Evolutionary conservation across 2,888 invertebrate species (phyloP), one percentile per base, ranked within the genome.

Genomic region (Ashinkailepas kermadecensis): DNA sequence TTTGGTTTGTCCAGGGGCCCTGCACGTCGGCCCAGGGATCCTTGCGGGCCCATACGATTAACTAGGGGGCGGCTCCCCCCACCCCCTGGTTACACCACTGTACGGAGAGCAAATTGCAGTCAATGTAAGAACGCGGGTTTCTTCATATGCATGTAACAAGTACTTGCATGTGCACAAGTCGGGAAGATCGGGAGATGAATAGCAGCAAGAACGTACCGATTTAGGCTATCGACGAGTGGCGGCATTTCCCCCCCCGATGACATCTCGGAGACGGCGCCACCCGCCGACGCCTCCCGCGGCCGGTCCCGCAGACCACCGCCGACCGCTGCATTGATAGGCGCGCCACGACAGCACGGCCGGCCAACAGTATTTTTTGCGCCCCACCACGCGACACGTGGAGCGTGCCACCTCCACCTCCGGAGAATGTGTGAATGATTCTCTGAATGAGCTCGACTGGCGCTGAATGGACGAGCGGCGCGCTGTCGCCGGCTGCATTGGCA

Each of bases 401-500:
- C 62, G 18, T 18, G 62, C 13, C 62, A 7, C 62, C 62, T 15
- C 62, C 64, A 21, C n/a, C 64, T 64, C n/a, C n/a, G 9, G 64
- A 70, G 70, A 39, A 39, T 39, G 39, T 39, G 70, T 39, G 70
- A 70, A 70, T 10, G 70, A 39, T 23, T 70, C 70, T 25, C 70
- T 39, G 70, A 70, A 39, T 70, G 70, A 39, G 39, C 70, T 39
- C 25, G 70, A 15, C 62, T 15, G 62, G 62, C 62, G 18, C 62
- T 70, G 70, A 70, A 70, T 70, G 70, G 70, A 12, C 39, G 39
- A 8, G 70, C 70, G 18, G 62, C 62, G 18, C 62, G 70, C 13
- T 12, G 70, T 70, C 70, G 62, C 62, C 62, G 62, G 62, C 62
- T 15, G 70, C 25, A 70, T 70, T 70, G 39, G 70, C 70, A 70